Conservation (phyloP, 2,113 vertebrate genomes). For the Hemichromis elongatus region DNA sequence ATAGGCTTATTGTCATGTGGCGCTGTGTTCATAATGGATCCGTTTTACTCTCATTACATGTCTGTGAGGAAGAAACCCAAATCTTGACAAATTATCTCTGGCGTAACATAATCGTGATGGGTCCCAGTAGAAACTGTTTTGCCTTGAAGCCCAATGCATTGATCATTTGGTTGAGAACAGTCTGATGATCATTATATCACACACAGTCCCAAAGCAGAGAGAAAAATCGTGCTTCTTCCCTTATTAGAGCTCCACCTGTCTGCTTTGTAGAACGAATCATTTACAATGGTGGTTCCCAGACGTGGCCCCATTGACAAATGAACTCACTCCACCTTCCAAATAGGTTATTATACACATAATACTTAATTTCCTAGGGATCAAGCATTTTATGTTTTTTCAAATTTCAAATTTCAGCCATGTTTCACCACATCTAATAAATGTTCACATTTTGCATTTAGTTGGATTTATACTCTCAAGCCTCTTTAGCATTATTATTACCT, state of each 20-base stretch:
- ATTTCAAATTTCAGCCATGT: not conserved
- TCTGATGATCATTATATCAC: conserved; percentile 28
- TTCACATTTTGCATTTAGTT: not conserved
- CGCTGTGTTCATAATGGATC: conserved; percentile 11
- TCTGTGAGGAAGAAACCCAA: conserved; percentile 31
- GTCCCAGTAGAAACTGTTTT: conserved; percentile 12
- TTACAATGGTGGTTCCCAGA: not conserved
- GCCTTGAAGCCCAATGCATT: conserved; percentile 23
- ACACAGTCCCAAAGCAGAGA: conserved; percentile 14
- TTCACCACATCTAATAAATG: not conserved
- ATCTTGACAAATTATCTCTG: conserved; percentile 43
- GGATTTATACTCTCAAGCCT: not conserved
- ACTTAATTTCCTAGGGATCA: not conserved
- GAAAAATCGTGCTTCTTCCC: not conserved
- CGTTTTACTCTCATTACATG: conserved; percentile 35
- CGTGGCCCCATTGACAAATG: not conserved
- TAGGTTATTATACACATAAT: not conserved
- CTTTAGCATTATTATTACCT: not conserved
- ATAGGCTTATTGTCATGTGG: conserved; percentile 22
- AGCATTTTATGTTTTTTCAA: not conserved
- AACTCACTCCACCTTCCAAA: not conserved
- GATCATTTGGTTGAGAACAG: conserved; percentile 35
- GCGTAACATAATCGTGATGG: conserved; percentile 1
- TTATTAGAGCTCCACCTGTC: conserved; percentile 23
- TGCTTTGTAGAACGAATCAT: not conserved